Evolutionary conservation across 2,797 vertebrate genomes (phyloP), one percentile per base, ranked within the genome.

Genomic region (Tenualosa thibaudeaui): DNA sequence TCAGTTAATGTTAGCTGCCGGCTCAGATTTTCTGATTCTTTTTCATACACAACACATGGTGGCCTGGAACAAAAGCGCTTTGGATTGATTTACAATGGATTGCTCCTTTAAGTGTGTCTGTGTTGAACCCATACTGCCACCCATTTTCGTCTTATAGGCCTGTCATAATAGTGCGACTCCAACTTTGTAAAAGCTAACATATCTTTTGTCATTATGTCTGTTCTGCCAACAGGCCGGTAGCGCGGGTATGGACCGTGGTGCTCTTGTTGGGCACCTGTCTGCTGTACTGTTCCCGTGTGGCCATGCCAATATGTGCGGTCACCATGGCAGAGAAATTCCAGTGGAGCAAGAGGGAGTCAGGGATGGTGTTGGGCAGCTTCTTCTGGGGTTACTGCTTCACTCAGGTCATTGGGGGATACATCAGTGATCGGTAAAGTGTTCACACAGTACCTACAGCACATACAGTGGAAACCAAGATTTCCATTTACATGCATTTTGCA

Each of bases 331-430:
- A 89, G 71, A 31, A 31, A 31, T 98, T 98, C 10, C 86, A 92
- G 81, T 99, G 98, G 98, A 96, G 93, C 90, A 98, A 98, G 94
- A 96, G 95, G 4, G 96, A 98, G 50, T 95, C 96, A 0, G 97
- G 97, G 0, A 7, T 98, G 0, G 95, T 95, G 17, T 94, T 99
- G 88, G 96, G 98, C 84, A 97, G 96, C 86, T 99, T 98, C 93
- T 99, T 97, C 93, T 98, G 97, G 97, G 98, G 97, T 54, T 98
- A 98, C 92, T 98, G 97, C 90, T 85, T 97, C 89, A 98, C 97
- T 0, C 97, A 98, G 95, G 93, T 98, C 1, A 84, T 96, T 6
- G 97, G 97, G 1, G 97, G 97, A 84, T 93, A 97, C 60, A 93
- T 92, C 71, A 97, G 97, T 81, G 97, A 99, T 89, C 94, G 87